Evolutionary conservation across 1,140 invertebrate genomes (phyloP).

Genomic region (Drosophila lacertosa): DNA sequence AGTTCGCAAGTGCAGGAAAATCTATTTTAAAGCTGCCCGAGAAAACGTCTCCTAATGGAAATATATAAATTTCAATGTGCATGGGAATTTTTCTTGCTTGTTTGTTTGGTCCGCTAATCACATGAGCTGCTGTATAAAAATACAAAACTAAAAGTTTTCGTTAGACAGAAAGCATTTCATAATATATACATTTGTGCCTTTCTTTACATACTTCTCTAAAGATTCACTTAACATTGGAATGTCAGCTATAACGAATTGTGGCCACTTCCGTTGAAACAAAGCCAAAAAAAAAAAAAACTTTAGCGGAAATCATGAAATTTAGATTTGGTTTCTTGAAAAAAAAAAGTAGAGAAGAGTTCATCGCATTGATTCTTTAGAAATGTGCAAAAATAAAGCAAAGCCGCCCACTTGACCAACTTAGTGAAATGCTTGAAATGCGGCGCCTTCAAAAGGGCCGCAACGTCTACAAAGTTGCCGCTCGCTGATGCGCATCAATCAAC

Average conservation of each 20-base stretch:
- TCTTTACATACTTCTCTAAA: not conserved
- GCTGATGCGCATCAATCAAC: slow-evolving; percentile 76
- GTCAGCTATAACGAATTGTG: slow-evolving; percentile 3
- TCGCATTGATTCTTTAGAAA: slow-evolving; percentile 2
- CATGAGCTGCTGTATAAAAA: not conserved
- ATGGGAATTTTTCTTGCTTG: not conserved
- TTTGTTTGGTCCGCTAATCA: slow-evolving; percentile 12
- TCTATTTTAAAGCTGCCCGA: slow-evolving; percentile 21
- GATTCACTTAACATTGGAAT: not conserved
- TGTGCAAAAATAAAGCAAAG: slow-evolving; percentile 58
- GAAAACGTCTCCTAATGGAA: slow-evolving; percentile 16
- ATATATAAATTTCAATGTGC: slow-evolving; percentile 8
- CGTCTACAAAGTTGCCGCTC: slow-evolving; percentile 51
- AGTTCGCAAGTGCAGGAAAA: slow-evolving; percentile 21
- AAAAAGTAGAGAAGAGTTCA: not conserved
- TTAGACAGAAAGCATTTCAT: too few relatives aligned
- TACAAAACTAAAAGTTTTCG: slow-evolving; percentile 1
- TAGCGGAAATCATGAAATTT: slow-evolving; percentile 17
- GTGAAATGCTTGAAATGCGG: slow-evolving; percentile 56
- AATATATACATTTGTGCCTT: too few relatives aligned
- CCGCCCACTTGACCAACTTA: slow-evolving; percentile 75
- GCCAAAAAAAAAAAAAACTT: not conserved
- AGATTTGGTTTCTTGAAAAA: not conserved
- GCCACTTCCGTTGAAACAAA: slow-evolving; percentile 1
- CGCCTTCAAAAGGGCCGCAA: slow-evolving; percentile 66